Conservation (phyloP, 1,140 invertebrate species). For the Aleiodes sp. region DNA sequence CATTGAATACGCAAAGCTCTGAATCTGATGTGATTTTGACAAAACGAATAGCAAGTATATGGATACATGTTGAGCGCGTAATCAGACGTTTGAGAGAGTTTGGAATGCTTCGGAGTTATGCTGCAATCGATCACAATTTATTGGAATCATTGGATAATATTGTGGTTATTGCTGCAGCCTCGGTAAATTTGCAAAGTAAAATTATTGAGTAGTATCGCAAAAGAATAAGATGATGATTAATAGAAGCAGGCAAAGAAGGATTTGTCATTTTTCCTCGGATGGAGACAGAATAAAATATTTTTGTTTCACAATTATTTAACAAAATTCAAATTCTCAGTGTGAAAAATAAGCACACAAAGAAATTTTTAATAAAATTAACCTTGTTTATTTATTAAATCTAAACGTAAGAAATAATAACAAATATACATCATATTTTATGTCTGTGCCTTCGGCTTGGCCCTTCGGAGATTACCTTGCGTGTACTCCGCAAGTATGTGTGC, state of each 20-base stretch:
- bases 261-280: too few species aligned
- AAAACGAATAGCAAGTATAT: constrained; percentile 48
- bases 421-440: too few species aligned
- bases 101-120: background rate
- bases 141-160: background rate
- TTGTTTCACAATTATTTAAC: too few species aligned
- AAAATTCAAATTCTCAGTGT: too few species aligned
- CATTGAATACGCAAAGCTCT: constrained; percentile 57
- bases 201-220: too few species aligned
- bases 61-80: background rate
- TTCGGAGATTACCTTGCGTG: background rate
- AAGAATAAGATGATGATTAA: too few species aligned
- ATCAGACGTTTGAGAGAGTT: background rate
- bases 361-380: too few species aligned
- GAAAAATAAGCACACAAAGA: too few species aligned
- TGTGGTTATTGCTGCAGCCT: background rate
- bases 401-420: too few species aligned
- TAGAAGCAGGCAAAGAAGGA: too few species aligned
- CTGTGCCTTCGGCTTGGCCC: constrained; percentile 1
- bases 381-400: too few species aligned
- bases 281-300: too few species aligned
- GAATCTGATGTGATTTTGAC: constrained; percentile 46
- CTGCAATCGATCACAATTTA: background rate
- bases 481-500: background rate
- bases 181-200: background rate